Base-by-base conservation (phyloP, 2,113 vertebrate genomes). In the Melierax canorus region DNA sequence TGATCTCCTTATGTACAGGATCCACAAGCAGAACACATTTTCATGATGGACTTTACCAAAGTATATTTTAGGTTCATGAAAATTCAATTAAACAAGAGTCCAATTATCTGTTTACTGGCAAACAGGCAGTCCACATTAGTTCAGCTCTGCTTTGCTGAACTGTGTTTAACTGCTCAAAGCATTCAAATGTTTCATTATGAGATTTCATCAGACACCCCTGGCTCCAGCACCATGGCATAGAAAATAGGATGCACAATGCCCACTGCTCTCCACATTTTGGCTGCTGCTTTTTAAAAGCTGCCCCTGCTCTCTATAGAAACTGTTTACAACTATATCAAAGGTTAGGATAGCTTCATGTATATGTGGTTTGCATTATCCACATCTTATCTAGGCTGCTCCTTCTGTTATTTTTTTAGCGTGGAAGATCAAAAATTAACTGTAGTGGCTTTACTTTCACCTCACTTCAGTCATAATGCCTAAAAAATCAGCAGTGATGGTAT, bases 121-220 rank as follows among this genome's bases (percentile, higher is more conserved):
- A 46, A 48, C 17, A 92, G 74, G 66, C 73, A 88, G 72, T n/a
- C 81, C 77, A 55, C 81, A 76, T 94, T 78, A 86, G 88, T 91
- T 81, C 93, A 90, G 80, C 63, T 89, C 71, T 67, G 81, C 83
- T 91, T 94, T 94, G 68, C 30, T 93, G 92, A 95, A 53, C 79
- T 83, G 69, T 84, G 59, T 92, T 82, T 74, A 94, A 66, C 55
- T 55, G 72, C 69, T 96, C 88, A 92, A 66, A 94, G 92, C 82
- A 91, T 71, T 96, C 64, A 77, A 56, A 86, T 56, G 91, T 72
- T 91, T 69, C 92, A 83, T 86, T 89, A 89, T 0, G 22, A 95
- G 77, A 92, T 78, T 73, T 91, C 83, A 78, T 89, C 88, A 91
- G 90, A 79, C 73, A 92, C 63, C 20, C 45, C 43, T 89, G 93